phyloP scores from a whole-genome alignment of 2,797 vertebrate genomes.

The Cirrhinus molitorella region DNA sequence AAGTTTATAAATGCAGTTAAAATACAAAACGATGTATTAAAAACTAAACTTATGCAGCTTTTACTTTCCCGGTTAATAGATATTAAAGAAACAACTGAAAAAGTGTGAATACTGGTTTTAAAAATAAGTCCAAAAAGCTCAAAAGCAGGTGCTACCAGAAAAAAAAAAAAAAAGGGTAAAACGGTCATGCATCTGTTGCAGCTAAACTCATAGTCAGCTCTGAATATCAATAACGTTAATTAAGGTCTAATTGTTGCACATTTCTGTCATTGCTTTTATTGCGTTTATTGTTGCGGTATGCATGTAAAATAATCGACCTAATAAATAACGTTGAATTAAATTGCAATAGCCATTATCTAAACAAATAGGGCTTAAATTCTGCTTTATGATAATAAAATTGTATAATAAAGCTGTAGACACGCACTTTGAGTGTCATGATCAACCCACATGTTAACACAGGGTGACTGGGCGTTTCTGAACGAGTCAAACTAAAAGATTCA shows the following conservation, averaged over 20 bases:
- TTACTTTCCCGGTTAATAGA: neutral
- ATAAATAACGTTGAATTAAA: neutral
- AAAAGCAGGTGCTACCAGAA: neutral
- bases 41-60: neutral
- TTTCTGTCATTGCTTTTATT: neutral
- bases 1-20: neutral
- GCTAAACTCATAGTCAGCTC: neutral
- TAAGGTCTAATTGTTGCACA: neutral
- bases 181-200: neutral
- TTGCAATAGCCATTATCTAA: neutral
- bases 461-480: constrained; percentile 18
- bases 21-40: neutral
- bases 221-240: neutral
- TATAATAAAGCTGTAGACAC: neutral
- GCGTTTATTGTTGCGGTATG: neutral
- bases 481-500: neutral
- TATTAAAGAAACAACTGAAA: neutral
- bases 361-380: neutral
- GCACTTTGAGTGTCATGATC: neutral
- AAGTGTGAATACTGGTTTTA: neutral
- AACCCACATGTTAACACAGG: neutral
- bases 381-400: neutral
- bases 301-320: neutral
- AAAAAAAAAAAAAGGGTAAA: too few species aligned
- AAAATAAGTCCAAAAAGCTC: neutral